These are phyloP conservation scores for Lophura nycthemera DNA, from an alignment of 2,113 vertebrate species.

Conservation along the genomic window DNA sequence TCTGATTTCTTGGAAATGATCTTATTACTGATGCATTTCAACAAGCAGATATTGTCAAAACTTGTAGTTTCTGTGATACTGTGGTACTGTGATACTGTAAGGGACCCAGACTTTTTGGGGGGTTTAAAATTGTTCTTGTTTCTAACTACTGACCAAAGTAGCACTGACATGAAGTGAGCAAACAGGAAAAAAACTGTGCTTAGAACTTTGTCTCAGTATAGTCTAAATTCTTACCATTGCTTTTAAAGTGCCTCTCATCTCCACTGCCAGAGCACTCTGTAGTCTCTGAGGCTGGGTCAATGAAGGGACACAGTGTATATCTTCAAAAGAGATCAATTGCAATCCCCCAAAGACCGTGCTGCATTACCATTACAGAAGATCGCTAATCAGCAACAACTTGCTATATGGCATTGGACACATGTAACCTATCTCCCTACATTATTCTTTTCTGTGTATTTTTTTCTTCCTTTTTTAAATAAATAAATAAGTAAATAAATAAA, in stretches of 20 bases:
- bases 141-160: neutral
- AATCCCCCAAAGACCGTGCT: conserved; percentile 13
- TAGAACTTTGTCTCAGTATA: neutral
- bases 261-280: neutral
- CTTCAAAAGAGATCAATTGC: conserved; percentile 45
- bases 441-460: neutral
- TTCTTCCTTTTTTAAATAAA: too few species aligned
- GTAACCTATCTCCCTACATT: conserved; percentile 28
- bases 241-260: neutral
- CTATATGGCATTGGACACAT: neutral
- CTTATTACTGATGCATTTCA: neutral
- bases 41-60: neutral
- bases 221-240: neutral
- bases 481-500: too few species aligned
- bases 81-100: neutral
- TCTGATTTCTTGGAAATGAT: neutral
- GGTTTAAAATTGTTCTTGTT: neutral
- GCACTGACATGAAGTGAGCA: too few species aligned
- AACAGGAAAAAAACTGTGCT: neutral
- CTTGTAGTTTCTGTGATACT: neutral
- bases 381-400: conserved; percentile 46
- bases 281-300: conserved; percentile 40
- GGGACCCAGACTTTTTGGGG: neutral
- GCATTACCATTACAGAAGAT: conserved; percentile 50
- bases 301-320: neutral